Base-by-base conservation (phyloP, 2,888 invertebrate species). In the Cephus pygmeus region DNA sequence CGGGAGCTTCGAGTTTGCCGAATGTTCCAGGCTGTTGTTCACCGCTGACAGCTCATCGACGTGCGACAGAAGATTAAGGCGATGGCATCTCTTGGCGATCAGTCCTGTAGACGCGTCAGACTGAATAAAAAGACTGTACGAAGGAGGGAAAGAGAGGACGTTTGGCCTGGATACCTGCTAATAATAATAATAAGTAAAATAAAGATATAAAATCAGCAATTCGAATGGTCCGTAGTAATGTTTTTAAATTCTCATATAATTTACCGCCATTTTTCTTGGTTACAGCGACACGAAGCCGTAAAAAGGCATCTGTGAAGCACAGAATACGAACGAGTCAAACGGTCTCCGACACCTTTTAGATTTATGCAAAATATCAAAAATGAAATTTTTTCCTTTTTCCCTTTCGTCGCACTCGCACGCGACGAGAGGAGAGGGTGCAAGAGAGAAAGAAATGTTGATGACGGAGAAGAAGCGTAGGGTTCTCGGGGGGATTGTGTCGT, bases 361-460 rank as follows among this genome's bases (percentile, higher is more conserved):
- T 76, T 79, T 79, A 79, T 79, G 85, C 83, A 86, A 83, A 85
- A 83, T 84, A 81, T 73, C 77, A 83, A 79, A 83, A 86, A 86
- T 86, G 81, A 85, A 86, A 86, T 86, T 86, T 86, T 82, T 77
- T 81, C 75, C 76, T 80, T 79, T 81, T 69, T 56, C 56, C 71
- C 71, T 71, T 15, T 30, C 33, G 71, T 71, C 71, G 71, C 31
- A 71, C 71, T 35, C 12, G 11, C 71, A 23, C 71, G 23, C 56
- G 15, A 2, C 2, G 23, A 23, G 56, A 23, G 56, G 23, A 56
- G 23, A 23, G 23, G 56, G 23, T 23, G 31, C n/a, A 31, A 11
- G 1, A 40, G 40, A 35, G 15, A 75, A 40, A 34, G 34, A n/a
- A 75, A 69, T 69, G 35, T 75, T 34, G 68, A 68, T 40, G 34